These are phyloP conservation scores for Gallirallus australis DNA, from an alignment of 2,797 vertebrate species.

Conservation along the genomic window DNA sequence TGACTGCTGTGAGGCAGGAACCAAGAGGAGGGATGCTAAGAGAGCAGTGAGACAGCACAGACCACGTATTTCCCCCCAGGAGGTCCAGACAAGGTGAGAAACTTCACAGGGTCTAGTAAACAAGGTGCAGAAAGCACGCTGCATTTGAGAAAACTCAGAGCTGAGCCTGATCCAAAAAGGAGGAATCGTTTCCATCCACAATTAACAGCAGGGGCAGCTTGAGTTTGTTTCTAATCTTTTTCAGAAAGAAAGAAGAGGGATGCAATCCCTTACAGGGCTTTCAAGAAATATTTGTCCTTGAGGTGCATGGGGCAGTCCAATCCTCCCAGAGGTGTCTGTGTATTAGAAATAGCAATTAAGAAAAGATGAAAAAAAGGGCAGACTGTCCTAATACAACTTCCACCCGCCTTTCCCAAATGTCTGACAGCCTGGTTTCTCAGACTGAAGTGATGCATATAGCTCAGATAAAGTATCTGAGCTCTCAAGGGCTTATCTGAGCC, in stretches of 20 bases:
- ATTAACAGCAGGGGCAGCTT: not conserved
- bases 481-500: conserved; percentile 52
- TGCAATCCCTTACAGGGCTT: not conserved
- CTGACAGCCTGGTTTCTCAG: conserved; percentile 41
- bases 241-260: not conserved
- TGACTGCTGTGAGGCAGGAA: not conserved
- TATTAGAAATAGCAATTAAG: not conserved
- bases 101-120: not conserved
- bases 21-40: not conserved
- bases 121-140: not conserved
- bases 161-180: not conserved
- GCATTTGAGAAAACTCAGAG: not conserved
- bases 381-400: not conserved
- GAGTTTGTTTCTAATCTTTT: not conserved
- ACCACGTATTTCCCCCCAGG: accelerated
- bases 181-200: not conserved
- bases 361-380: not conserved
- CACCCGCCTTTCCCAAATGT: not conserved
- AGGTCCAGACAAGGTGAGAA: not conserved
- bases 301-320: not conserved
- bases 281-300: not conserved
- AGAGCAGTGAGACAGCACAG: not conserved
- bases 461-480: conserved; percentile 65
- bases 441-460: conserved; percentile 67
- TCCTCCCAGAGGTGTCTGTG: not conserved